These are phyloP conservation scores for Cydia strobilella DNA, from an alignment of 1,140 invertebrate genomes.

Conservation along the genomic window DNA sequence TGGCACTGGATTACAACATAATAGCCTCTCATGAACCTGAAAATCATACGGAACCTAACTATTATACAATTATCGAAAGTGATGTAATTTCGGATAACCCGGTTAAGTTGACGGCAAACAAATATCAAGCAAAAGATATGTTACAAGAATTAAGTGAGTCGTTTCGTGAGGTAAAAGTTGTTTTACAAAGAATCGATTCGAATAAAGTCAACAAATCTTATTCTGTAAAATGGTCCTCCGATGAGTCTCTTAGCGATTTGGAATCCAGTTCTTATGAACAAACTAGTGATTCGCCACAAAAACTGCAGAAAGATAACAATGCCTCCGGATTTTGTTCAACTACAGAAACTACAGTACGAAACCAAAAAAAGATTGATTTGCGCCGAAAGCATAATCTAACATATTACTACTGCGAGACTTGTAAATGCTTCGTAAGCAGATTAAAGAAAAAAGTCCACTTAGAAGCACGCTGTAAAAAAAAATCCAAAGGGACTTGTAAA, in stretches of 20 bases:
- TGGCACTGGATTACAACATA: slow-evolving; percentile 47
- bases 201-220: neutral
- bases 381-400: neutral
- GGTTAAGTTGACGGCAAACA: neutral
- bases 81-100: slow-evolving; percentile 34
- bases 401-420: neutral
- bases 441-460: neutral
- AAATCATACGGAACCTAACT: slow-evolving; percentile 37
- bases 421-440: neutral
- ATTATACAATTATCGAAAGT: slow-evolving; percentile 46
- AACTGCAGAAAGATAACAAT: neutral
- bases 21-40: slow-evolving; percentile 42
- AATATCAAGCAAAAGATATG: neutral
- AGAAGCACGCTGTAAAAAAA: slow-evolving; percentile 23
- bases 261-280: no score
- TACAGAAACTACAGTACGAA: neutral
- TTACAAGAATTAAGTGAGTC: neutral
- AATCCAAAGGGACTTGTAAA: slow-evolving; percentile 48
- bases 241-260: neutral
- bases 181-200: slow-evolving; percentile 15
- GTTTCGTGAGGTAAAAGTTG: neutral
- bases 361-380: neutral
- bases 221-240: neutral
- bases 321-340: neutral
- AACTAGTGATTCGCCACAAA: neutral